These are phyloP conservation scores for Stictocephala bisonia DNA, from an alignment of 2,888 invertebrate species.

Conservation along the genomic window DNA sequence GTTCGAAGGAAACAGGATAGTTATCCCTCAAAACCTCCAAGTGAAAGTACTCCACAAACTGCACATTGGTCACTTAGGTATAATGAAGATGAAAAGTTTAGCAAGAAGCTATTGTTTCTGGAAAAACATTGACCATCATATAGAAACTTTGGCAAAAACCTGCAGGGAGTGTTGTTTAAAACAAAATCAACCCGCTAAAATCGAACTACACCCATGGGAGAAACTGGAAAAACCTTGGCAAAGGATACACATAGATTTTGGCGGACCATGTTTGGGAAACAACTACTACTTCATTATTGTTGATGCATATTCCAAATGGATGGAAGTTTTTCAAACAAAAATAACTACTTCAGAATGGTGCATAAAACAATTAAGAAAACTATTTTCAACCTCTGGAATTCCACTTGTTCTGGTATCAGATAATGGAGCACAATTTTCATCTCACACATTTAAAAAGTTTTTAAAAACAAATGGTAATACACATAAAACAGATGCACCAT, in stretches of 20 bases:
- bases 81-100: conserved; percentile 33
- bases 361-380: conserved; percentile 46
- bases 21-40: conserved; percentile 14
- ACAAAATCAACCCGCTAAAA: conserved; percentile 46
- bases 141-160: neutral
- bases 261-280: conserved; percentile 54
- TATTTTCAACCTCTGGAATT: conserved; percentile 53
- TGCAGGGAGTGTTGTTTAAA: neutral
- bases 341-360: conserved; percentile 49
- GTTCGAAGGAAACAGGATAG: conserved; percentile 36
- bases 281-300: conserved; percentile 48
- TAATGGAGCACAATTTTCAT: conserved; percentile 57
- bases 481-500: conserved; percentile 5
- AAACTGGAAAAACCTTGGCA: conserved; percentile 56
- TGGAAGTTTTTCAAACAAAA: conserved; percentile 54
- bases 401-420: conserved; percentile 53
- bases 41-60: conserved; percentile 37
- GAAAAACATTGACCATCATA: conserved; percentile 38
- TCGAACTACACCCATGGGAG: conserved; percentile 59
- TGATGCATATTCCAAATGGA: conserved; percentile 57
- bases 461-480: neutral
- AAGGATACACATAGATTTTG: conserved; percentile 61
- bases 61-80: conserved; percentile 26
- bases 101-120: conserved; percentile 43
- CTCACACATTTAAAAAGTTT: neutral